Evolutionary conservation across 2,888 invertebrate genomes (phyloP).

Genomic region (Nomada lathburiana): DNA sequence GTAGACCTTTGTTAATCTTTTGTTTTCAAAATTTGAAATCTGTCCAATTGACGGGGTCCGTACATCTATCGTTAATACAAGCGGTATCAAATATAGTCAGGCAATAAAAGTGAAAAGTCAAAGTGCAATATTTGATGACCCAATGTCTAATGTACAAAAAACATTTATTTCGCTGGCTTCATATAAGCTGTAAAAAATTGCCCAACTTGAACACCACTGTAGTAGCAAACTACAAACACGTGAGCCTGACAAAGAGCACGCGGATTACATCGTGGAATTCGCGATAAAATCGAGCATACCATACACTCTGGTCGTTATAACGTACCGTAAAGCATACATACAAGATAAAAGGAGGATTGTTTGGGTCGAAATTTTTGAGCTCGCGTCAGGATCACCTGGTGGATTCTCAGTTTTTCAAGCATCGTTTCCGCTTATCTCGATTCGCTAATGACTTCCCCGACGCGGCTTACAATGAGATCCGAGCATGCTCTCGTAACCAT

Average conservation of each 20-base stretch:
- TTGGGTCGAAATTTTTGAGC: slow-evolving; percentile 1
- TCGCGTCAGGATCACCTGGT: neutral
- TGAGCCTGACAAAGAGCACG: neutral
- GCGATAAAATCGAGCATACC: slow-evolving; percentile 15
- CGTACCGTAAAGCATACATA: neutral
- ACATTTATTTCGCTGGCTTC: neutral
- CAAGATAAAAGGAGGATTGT: neutral
- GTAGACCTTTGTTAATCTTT: too few relatives aligned
- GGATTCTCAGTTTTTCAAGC: slow-evolving; percentile 18
- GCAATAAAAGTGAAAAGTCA: too few relatives aligned
- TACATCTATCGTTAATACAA: too few relatives aligned
- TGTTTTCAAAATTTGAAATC: too few relatives aligned
- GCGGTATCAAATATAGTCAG: too few relatives aligned
- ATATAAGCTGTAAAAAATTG: neutral
- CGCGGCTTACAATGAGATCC: slow-evolving; percentile 7
- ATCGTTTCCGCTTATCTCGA: slow-evolving; percentile 17
- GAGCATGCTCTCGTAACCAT: slow-evolving; percentile 16
- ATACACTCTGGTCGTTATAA: neutral
- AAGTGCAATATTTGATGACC: too few relatives aligned
- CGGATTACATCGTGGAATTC: slow-evolving; percentile 3
- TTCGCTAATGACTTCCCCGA: slow-evolving; percentile 22
- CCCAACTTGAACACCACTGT: neutral
- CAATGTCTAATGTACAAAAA: too few relatives aligned
- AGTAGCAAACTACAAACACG: neutral
- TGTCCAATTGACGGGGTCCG: too few relatives aligned